Evolutionary conservation across 2,113 vertebrate species (phyloP), one percentile per base, ranked within the genome.

Genomic region (Ochotona curzoniae): DNA sequence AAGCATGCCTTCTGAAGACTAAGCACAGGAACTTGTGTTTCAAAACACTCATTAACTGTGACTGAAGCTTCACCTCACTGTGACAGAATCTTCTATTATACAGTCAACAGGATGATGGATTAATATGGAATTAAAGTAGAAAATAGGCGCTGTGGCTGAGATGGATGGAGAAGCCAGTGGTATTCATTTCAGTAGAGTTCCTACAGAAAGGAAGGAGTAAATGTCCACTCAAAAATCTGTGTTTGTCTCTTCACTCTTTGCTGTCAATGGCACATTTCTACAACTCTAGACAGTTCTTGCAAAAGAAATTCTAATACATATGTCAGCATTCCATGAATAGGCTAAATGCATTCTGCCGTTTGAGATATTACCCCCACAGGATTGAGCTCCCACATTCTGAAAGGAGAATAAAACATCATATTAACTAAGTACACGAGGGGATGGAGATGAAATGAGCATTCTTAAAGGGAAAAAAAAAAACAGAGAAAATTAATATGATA

Each of bases 151-250:
- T 60, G 12, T 38, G 8, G 0, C 2, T 28, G 21, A 61, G 26
- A n/a, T 51, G 5, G 5, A 30, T 28, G 17, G n/a, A 49, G 15
- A 61, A 2, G 20, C 2, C 44, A 75, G 3, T 2, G 5, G 1
- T 38, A 26, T 10, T 94, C 63, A 49, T 60, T 73, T 86, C 17
- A 64, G 14, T 63, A 9, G 60, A 35, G 17, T 63, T 76, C 14
- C 7, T 69, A 75, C 21, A 88, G 9, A 82, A 35, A 47, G 12
- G 60, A 66, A 5, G 15, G 15, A 61, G 14, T 12, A 20, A 47
- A 2, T 86, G 2, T 89, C 89, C 13, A 64, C 21, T 71, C 9
- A 83, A 20, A 1, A 49, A 23, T 15, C 10, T 47, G 69, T 51
- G 7, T 30, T 1, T 8, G 12, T 30, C 49, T 25, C 1, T 73